Evolutionary conservation across 2,113 vertebrate species (phyloP).

Genomic region (Chrysochloris asiatica): DNA sequence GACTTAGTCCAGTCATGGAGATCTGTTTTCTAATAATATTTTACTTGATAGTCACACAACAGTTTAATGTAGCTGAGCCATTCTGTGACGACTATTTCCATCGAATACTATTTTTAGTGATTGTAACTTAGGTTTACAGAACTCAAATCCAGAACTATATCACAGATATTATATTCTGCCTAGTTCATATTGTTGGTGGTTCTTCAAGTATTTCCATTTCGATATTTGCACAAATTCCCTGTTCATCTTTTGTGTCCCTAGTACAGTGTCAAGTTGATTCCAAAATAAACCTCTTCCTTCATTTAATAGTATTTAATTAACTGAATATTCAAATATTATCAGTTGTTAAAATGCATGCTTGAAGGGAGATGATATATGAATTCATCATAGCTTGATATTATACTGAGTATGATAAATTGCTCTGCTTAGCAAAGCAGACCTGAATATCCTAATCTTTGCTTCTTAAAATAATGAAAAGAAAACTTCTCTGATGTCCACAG

Average conservation of each 20-base stretch:
- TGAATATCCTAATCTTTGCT: conserved; percentile 5
- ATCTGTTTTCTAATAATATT: conserved; percentile 56
- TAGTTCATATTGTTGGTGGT: conserved; percentile 30
- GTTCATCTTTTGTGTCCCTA: not conserved
- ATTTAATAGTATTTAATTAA: conserved; percentile 41
- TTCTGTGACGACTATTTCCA: conserved; percentile 10
- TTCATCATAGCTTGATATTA: not conserved
- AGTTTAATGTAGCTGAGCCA: conserved; percentile 8
- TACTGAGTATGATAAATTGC: conserved; percentile 15
- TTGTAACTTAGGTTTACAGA: not conserved
- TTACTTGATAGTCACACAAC: not conserved
- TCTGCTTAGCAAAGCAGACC: conserved; percentile 29
- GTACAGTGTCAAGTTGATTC: conserved; percentile 16
- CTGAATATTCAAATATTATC: conserved; percentile 12
- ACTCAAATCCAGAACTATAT: conserved; percentile 31
- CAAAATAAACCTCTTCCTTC: not conserved
- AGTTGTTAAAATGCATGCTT: conserved; percentile 34
- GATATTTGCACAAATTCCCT: not conserved
- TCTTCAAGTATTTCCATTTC: conserved; percentile 10
- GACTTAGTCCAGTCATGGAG: conserved; percentile 22
- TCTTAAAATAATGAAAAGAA: conserved; percentile 37
- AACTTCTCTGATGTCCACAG: conserved; percentile 14
- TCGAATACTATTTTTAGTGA: not conserved
- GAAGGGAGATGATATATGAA: not conserved
- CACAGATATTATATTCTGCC: not conserved